These are phyloP conservation scores for Anabas testudineus DNA, from an alignment of 2,797 vertebrate genomes.

Conservation along the genomic window DNA sequence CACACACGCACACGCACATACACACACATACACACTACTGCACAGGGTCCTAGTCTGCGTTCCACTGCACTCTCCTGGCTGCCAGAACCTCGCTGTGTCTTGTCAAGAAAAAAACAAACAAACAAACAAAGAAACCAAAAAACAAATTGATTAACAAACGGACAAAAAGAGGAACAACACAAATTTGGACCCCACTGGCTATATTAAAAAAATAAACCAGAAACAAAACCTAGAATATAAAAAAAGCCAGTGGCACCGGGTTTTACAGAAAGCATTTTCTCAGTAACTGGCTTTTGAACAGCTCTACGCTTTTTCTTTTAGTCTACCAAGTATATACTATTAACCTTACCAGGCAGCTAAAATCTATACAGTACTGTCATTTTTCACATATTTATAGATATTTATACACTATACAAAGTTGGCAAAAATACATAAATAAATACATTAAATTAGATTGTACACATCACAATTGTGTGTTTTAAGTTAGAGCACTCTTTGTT, in stretches of 20 bases:
- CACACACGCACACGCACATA: conserved; percentile 35
- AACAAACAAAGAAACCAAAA: conserved; percentile 43
- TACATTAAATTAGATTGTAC: conserved; percentile 87
- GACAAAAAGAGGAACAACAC: conserved; percentile 77
- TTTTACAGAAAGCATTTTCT: conserved; percentile 84
- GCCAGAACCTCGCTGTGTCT: conserved; percentile 87
- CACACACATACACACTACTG: conserved; percentile 62
- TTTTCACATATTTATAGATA: conserved; percentile 88
- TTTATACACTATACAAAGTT: conserved; percentile 92
- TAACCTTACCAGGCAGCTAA: conserved; percentile 89
- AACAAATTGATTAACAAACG: conserved; percentile 70
- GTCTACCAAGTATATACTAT: conserved; percentile 88
- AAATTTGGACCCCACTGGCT: conserved; percentile 80
- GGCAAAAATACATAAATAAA: conserved; percentile 88
- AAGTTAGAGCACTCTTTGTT: conserved; percentile 82
- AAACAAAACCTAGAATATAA: conserved; percentile 81
- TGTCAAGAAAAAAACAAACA: conserved; percentile 55
- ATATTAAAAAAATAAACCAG: conserved; percentile 74
- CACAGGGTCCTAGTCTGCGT: conserved; percentile 82
- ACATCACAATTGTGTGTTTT: conserved; percentile 85
- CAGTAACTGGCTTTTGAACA: conserved; percentile 86
- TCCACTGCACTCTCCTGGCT: conserved; percentile 87
- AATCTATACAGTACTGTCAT: conserved; percentile 90
- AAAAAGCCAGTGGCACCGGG: conserved; percentile 77
- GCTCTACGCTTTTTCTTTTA: conserved; percentile 85